Percentiles rank a stretch among this genome's conserved stretches.
These are phyloP conservation scores for Ailurus styani DNA, from an alignment of 2,113 vertebrate species.

Conservation along the genomic window DNA sequence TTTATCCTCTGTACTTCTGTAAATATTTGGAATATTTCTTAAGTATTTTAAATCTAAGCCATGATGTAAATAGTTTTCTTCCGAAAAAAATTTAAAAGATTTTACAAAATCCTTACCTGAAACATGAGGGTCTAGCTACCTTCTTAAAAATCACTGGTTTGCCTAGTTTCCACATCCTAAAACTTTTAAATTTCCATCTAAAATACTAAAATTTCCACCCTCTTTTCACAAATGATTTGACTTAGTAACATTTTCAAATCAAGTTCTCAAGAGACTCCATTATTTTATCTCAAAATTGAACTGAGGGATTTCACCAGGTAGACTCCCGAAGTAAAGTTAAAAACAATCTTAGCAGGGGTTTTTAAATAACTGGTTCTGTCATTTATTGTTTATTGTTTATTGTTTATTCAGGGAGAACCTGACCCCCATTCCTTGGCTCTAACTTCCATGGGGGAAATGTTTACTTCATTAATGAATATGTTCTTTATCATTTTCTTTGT, in stretches of 20 bases:
- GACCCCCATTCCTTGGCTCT: background rate
- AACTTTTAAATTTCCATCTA: background rate
- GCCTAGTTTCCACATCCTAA: background rate
- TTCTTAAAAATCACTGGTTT: slow-evolving; percentile 15
- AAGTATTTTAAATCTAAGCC: background rate
- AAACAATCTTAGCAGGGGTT: background rate
- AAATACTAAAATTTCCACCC: background rate
- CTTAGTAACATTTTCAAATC: slow-evolving; percentile 11
- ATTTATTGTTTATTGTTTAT: too few relatives aligned
- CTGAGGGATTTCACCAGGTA: background rate
- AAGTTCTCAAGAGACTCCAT: background rate
- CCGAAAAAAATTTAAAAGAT: background rate
- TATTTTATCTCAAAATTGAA: slow-evolving; percentile 13
- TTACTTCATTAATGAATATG: background rate
- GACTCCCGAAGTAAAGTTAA: background rate
- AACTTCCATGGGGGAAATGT: background rate
- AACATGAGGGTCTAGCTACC: background rate
- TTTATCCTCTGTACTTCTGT: background rate
- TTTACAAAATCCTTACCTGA: background rate
- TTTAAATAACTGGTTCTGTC: background rate
- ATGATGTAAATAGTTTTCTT: background rate
- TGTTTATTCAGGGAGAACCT: too few relatives aligned
- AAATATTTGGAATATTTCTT: slow-evolving; percentile 2
- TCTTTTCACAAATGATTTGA: slow-evolving; percentile 2
- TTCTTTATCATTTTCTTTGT: background rate